phyloP scores from a whole-genome alignment of 2,113 vertebrate species.

The Cyprinodon tularosa region DNA sequence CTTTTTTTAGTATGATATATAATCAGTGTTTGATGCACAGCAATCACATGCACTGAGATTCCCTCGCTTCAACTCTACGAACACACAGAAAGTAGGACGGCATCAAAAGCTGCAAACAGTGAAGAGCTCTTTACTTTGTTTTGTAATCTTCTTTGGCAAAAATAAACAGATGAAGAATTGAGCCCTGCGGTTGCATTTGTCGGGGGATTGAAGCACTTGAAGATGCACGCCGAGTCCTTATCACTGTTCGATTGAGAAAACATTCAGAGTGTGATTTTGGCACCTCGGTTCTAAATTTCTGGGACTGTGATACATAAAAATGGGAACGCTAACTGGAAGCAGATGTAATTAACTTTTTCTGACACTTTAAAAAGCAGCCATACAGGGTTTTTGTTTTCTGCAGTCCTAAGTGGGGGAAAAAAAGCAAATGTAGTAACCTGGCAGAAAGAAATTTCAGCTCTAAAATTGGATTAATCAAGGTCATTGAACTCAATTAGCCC shows the following conservation, averaged over 20 bases:
- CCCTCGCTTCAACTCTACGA: conserved; percentile 1
- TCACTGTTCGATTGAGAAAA: neutral
- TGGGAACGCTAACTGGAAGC: neutral
- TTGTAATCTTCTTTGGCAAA: conserved; percentile 31
- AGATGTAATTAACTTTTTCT: neutral
- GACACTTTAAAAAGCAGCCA: neutral
- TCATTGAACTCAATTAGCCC: neutral
- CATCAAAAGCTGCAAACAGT: conserved; percentile 42
- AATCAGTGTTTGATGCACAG: neutral
- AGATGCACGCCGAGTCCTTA: conserved; percentile 16
- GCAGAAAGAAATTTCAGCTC: conserved; percentile 5
- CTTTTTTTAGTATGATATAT: neutral
- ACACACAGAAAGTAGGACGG: conserved; percentile 35
- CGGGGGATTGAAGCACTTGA: conserved; percentile 23
- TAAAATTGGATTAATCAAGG: neutral
- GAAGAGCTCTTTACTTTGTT: conserved; percentile 38
- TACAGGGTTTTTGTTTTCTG: neutral
- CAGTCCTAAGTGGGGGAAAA: neutral
- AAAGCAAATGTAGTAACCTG: neutral
- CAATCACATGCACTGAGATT: conserved; percentile 8
- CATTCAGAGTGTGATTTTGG: neutral
- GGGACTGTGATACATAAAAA: conserved; percentile 1
- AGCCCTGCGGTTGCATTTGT: conserved; percentile 17
- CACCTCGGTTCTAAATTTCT: neutral
- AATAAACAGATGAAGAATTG: neutral